These are phyloP conservation scores for Atethmia centrago DNA, from an alignment of 2,888 invertebrate species.

Conservation along the genomic window DNA sequence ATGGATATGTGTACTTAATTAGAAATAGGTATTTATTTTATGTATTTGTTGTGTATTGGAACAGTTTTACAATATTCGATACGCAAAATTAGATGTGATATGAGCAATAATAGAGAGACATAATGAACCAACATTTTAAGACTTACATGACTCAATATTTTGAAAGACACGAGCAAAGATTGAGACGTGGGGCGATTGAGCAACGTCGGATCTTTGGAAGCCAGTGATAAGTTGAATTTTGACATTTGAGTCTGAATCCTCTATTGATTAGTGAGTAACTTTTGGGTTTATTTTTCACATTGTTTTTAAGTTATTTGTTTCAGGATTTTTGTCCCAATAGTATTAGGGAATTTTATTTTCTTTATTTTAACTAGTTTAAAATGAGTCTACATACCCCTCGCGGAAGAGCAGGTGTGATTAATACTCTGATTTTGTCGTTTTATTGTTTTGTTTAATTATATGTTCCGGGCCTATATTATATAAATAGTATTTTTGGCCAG, in stretches of 20 bases:
- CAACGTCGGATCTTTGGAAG: slow-evolving; percentile 68
- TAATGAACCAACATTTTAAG: slow-evolving; percentile 81
- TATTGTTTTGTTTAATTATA: slow-evolving; percentile 89
- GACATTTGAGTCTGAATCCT: slow-evolving; percentile 88
- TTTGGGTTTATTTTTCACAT: slow-evolving; percentile 90
- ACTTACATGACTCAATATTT: slow-evolving; percentile 79
- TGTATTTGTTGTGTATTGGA: slow-evolving; percentile 85
- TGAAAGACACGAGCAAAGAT: slow-evolving; percentile 76
- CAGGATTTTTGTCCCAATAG: slow-evolving; percentile 91
- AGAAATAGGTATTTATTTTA: slow-evolving; percentile 87
- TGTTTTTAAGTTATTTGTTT: slow-evolving; percentile 91
- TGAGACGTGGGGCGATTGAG: slow-evolving; percentile 62
- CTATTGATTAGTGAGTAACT: slow-evolving; percentile 90
- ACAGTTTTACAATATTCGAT: slow-evolving; percentile 83
- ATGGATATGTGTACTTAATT: slow-evolving; percentile 87
- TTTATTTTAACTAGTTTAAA: slow-evolving; percentile 88
- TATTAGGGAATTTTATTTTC: slow-evolving; percentile 91
- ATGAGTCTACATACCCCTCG: slow-evolving; percentile 86
- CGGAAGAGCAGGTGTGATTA: slow-evolving; percentile 87
- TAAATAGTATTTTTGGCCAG: slow-evolving; percentile 89
- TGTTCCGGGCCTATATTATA: slow-evolving; percentile 89
- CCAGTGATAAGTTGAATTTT: slow-evolving; percentile 83
- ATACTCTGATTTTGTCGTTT: slow-evolving; percentile 89
- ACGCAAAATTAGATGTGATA: slow-evolving; percentile 88
- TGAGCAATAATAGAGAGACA: slow-evolving; percentile 89